Percentiles rank a stretch among this genome's conserved stretches.
phyloP scores from a whole-genome alignment of 2,113 vertebrate species.

The Rana temporaria region DNA sequence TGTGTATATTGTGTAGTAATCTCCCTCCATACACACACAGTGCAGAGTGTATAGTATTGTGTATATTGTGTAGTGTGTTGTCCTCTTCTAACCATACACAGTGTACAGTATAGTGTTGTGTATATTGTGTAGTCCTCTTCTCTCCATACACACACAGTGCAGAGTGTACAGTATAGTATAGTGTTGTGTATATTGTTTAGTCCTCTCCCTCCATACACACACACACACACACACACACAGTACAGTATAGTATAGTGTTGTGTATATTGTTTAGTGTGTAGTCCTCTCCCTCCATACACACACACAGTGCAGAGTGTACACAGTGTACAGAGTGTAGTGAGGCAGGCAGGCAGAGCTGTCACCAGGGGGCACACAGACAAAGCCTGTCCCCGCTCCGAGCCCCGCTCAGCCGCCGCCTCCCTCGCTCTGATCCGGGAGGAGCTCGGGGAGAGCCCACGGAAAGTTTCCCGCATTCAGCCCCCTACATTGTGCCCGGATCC shows the following conservation, averaged over 20 bases:
- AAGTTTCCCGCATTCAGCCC: conserved; percentile 29
- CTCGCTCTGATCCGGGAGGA: conserved; percentile 41
- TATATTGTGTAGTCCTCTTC: neutral
- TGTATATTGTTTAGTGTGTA: neutral
- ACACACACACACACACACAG: no score
- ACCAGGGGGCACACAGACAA: conserved; percentile 80
- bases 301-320: conserved; percentile 43
- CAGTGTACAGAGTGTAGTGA: conserved; percentile 60
- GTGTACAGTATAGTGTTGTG: no score
- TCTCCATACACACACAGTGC: neutral
- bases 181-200: no score
- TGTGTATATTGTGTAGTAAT: neutral
- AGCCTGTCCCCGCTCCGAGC: conserved; percentile 48
- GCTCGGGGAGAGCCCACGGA: conserved; percentile 42
- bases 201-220: no score
- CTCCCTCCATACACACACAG: no score
- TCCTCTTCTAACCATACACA: neutral
- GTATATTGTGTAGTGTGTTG: neutral
- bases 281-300: neutral
- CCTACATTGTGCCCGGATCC: conserved; percentile 39
- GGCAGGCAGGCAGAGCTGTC: conserved; percentile 67
- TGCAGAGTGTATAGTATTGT: neutral
- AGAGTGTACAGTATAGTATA: neutral
- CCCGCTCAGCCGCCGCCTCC: conserved; percentile 45
- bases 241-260: neutral